Base-by-base conservation (phyloP, 2,888 invertebrate genomes). In the Leptinotarsa peninsularis region DNA sequence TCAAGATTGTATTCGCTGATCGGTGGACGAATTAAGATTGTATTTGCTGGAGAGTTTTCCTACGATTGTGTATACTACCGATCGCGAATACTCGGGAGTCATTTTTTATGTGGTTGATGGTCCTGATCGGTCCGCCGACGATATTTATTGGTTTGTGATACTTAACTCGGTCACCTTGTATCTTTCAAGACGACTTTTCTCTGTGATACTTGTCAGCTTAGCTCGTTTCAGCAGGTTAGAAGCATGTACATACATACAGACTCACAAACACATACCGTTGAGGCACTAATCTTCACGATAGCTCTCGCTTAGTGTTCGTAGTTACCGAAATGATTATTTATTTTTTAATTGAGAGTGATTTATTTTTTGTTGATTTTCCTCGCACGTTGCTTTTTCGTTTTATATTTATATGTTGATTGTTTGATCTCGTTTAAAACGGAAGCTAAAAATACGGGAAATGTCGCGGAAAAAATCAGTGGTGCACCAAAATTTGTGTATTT, bases 171-270 rank as follows among this genome's bases (percentile, higher is more conserved):
- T 74, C 66, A 67, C 54, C 50, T 58, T 66, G 69, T 72, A 66
- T 58, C 54, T 67, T 74, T 79, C 43, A 76, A 70, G 73, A 75
- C 72, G 71, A 77, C 73, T 76, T 76, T 73, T 76, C 43, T 43
- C 79, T 79, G 79, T 79, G 79, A 79, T 79, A 79, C 67, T 56
- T 75, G 76, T 74, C 63, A 79, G 58, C 49, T 58, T 58, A 58
- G 49, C 58, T 58, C 50, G 49, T n/a, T 58, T 63, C 13, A 63
- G 63, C 63, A 63, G 63, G 33, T 33, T 63, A 63, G 43, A 33
- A 63, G 63, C 63, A 33, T 63, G 63, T 63, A 63, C 63, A 43
- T 63, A 63, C 63, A 58, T 43, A 43, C 43, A 43, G 43, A 43
- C 43, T 43, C 43, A 43, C 43, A 43, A 43, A 43, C 13, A 43